A percentile compares a stretch with the other conserved stretches of the same genome.
Evolutionary conservation across 2,888 invertebrate genomes (phyloP).

Genomic region (Melikaiella ostensackeni): DNA sequence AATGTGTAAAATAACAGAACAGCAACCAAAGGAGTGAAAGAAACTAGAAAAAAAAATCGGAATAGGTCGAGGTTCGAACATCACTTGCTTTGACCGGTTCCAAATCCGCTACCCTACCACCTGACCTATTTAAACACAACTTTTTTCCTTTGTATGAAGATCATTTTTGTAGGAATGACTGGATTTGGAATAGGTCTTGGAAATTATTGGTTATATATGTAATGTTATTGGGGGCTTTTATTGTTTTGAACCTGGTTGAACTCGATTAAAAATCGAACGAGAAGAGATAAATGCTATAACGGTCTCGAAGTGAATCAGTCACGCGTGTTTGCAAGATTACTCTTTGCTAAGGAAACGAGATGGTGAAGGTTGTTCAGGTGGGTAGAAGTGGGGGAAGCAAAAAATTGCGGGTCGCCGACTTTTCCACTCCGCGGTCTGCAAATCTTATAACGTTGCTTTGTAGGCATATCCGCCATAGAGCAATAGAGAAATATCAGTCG

Average conservation of each 20-base stretch:
- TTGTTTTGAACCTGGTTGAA: background rate
- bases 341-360: conserved; percentile 34
- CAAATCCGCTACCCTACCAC: no score
- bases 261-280: conserved; percentile 4
- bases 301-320: conserved; percentile 32
- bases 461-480: background rate
- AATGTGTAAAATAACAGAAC: no score
- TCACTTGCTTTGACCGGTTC: no score
- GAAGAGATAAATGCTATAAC: conserved; percentile 25
- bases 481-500: background rate
- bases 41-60: no score
- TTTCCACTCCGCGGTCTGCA: conserved; percentile 18
- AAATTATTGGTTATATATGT: no score
- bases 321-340: conserved; percentile 32
- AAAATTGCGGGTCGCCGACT: conserved; percentile 30
- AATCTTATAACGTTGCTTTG: background rate
- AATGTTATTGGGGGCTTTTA: background rate
- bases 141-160: no score
- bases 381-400: background rate
- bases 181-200: no score
- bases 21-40: no score
- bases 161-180: no score
- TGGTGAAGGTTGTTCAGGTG: conserved; percentile 32
- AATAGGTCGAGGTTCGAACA: no score
- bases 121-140: no score